A percentile compares a stretch with the other conserved stretches of the same genome.
phyloP scores from a whole-genome alignment of 2,797 vertebrate species.

The Catamblyrhynchus diadema region DNA sequence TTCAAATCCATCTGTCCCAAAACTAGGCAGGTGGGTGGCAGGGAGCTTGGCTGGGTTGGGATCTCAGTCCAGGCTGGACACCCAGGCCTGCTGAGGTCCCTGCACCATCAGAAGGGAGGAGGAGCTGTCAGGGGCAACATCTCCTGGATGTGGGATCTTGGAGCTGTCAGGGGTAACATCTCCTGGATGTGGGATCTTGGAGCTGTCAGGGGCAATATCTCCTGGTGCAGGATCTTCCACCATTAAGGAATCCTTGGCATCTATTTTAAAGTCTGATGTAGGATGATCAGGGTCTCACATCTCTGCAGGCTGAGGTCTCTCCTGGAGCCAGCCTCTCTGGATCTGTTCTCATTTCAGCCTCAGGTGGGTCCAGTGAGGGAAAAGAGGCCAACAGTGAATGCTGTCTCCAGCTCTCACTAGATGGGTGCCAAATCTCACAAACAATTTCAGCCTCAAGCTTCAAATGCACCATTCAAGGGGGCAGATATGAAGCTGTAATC shows the following conservation, averaged over 20 bases:
- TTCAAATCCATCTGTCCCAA: not conserved
- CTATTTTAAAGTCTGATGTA: not conserved
- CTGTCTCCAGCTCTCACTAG: not conserved
- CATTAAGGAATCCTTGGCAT: not conserved
- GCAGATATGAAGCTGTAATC: not conserved
- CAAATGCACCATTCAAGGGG: not conserved
- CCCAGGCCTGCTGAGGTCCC: not conserved
- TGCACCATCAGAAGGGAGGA: not conserved
- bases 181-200: not conserved
- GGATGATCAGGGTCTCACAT: not conserved
- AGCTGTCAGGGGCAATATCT: not conserved
- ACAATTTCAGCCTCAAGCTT: not conserved
- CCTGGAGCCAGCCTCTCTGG: not conserved
- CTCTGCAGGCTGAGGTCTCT: not conserved
- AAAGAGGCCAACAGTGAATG: not conserved
- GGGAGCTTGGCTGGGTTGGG: not conserved
- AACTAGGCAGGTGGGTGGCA: fast-evolving
- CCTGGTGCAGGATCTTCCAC: not conserved
- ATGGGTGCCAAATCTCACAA: not conserved
- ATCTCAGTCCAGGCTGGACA: not conserved
- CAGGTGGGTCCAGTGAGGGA: not conserved
- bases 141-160: not conserved
- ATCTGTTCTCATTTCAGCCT: not conserved
- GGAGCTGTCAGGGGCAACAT: not conserved
- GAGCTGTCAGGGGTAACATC: not conserved